Evolutionary conservation across 2,113 vertebrate genomes (phyloP).

Genomic region (Melierax canorus): DNA sequence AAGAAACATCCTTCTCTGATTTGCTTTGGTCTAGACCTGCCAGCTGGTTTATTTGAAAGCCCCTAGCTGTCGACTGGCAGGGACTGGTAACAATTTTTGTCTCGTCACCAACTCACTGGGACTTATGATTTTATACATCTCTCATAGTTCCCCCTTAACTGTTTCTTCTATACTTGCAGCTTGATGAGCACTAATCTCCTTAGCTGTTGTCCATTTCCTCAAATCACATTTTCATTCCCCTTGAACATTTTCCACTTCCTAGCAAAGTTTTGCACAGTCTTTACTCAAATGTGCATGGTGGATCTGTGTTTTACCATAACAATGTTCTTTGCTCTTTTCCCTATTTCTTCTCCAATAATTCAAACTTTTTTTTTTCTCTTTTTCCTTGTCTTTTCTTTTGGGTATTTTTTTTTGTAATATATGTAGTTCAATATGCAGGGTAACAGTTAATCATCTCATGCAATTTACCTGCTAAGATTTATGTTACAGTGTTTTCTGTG

Average conservation of each 20-base stretch:
- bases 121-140: neutral
- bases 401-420: neutral
- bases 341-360: neutral
- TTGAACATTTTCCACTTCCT: neutral
- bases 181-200: neutral
- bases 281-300: neutral
- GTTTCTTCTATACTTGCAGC: neutral
- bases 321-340: neutral
- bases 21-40: neutral
- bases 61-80: neutral
- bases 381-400: accelerated
- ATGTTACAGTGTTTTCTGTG: neutral
- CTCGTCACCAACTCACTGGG: neutral
- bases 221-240: neutral
- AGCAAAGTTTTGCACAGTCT: neutral
- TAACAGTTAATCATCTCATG: neutral
- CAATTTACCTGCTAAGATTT: neutral
- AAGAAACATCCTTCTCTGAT: neutral
- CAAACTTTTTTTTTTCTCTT: accelerated
- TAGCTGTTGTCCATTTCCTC: neutral
- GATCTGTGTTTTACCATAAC: neutral
- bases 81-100: neutral
- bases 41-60: neutral
- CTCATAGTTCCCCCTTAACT: neutral
- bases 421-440: neutral